Percentiles rank a stretch among this genome's conserved stretches.
Conservation (phyloP, 2,113 vertebrate species). For the Phyllostomus discolor region DNA sequence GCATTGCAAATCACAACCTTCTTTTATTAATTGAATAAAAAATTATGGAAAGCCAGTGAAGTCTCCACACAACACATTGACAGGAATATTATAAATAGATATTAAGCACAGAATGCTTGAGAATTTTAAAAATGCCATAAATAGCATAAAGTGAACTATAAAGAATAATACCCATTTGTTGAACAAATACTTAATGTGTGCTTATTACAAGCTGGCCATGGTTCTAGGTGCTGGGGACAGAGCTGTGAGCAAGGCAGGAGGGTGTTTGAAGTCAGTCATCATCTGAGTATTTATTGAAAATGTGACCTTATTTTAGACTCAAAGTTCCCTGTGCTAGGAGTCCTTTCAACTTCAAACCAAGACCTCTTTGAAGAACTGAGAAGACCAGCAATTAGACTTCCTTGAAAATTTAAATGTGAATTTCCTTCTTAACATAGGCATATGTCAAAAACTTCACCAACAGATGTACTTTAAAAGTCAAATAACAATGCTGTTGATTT, state of each 20-base stretch:
- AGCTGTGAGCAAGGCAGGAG: neutral
- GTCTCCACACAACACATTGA: neutral
- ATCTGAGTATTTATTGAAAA: neutral
- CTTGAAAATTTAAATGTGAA: constrained; percentile 19
- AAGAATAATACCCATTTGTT: neutral
- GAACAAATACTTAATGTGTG: neutral
- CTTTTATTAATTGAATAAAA: neutral
- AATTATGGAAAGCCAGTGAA: neutral
- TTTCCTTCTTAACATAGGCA: constrained; percentile 4
- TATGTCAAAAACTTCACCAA: constrained; percentile 38
- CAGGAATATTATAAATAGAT: neutral
- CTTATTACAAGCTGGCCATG: neutral
- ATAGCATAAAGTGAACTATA: neutral
- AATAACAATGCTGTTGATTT: neutral
- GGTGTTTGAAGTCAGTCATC: neutral
- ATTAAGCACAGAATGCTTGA: neutral
- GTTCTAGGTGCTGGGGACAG: neutral
- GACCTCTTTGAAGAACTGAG: neutral
- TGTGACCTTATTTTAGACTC: neutral
- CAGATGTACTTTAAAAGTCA: constrained; percentile 11
- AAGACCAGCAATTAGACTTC: neutral
- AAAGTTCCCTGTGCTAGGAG: neutral
- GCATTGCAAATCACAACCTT: neutral
- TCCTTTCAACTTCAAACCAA: neutral
- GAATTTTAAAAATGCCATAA: neutral